Conservation (phyloP, 2,797 vertebrate species). For the Sebastes iracundus region DNA sequence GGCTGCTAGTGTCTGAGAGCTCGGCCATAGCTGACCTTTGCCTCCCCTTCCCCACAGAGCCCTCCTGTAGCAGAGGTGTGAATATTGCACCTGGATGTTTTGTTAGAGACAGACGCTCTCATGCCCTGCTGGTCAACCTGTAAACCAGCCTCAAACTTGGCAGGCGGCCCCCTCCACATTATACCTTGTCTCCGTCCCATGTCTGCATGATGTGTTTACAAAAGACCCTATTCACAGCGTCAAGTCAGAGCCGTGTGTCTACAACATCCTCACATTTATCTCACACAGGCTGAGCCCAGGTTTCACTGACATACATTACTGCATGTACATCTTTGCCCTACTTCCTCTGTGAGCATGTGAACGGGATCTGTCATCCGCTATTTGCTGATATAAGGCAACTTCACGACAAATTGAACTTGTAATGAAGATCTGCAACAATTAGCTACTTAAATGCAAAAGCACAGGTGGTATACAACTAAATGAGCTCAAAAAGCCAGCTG, state of each 20-base stretch:
- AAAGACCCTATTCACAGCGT: conserved; percentile 50
- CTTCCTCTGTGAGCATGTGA: background rate
- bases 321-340: background rate
- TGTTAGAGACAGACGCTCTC: conserved; percentile 70
- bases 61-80: conserved; percentile 70
- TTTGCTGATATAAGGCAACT: conserved; percentile 7
- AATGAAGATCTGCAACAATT: background rate
- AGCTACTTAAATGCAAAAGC: conserved; percentile 1
- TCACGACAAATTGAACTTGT: conserved; percentile 1
- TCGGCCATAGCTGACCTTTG: conserved; percentile 69
- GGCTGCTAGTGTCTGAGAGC: conserved; percentile 67
- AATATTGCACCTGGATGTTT: conserved; percentile 84
- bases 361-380: background rate
- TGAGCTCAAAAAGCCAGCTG: conserved; percentile 22
- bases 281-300: background rate
- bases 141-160: conserved; percentile 64
- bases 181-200: conserved; percentile 30
- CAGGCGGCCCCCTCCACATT: conserved; percentile 29
- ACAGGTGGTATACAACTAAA: conserved; percentile 8
- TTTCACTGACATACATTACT: conserved; percentile 5
- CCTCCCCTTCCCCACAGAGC: conserved; percentile 67
- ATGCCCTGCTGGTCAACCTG: conserved; percentile 71
- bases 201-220: conserved; percentile 58
- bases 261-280: conserved; percentile 25
- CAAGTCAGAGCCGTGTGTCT: background rate